Base-by-base conservation (phyloP, 1,140 invertebrate species). In the Coptotermes formosanus region DNA sequence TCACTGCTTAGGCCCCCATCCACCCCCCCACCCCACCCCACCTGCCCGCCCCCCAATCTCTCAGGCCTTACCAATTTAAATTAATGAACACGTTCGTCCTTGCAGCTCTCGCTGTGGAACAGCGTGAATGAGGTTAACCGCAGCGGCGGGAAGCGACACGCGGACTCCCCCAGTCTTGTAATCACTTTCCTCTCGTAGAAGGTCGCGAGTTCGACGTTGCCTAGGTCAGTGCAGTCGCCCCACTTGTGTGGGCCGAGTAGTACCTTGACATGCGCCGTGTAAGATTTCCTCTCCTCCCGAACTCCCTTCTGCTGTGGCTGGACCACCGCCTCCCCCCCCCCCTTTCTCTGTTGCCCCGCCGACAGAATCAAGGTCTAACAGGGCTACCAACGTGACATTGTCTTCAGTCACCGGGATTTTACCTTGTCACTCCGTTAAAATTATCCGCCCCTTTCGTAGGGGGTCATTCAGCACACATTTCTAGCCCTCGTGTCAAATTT, bases 191-290 rank as follows among this genome's bases (percentile, higher is more conserved):
- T 25, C 23, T 25, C 9, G 6, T 30, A 69, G 64, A 69, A 69
- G 64, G 64, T 69, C 64, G 64, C n/a, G 25, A n/a, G 64, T 69
- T 69, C 64, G 64, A 69, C 64, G 64, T 69, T 69, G 64, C n/a
- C 3, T n/a, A 69, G 64, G 64, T 69, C 64, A 69, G 64, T 69
- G 64, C 25, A 1, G 25, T 12, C 64, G 25, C 21, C 25, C 64
- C 64, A 69, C 64, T 69, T 69, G 64, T 69, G 64, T 3, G 25
- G 64, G 64, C 25, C 64, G 64, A 25, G 14, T 69, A n/a, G 64
- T 69, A n/a, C 64, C n/a, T 69, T 25, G n/a, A 69, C 64, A n/a
- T 69, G 21, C 64, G 64, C 64, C 16, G 64, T 30, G n/a, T 25
- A 69, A 69, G 64, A 69, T 69, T 21, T 55, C 64, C 25, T 4